phyloP scores from a whole-genome alignment of 1,140 invertebrate genomes.

The Drosophila nigrodunni region DNA sequence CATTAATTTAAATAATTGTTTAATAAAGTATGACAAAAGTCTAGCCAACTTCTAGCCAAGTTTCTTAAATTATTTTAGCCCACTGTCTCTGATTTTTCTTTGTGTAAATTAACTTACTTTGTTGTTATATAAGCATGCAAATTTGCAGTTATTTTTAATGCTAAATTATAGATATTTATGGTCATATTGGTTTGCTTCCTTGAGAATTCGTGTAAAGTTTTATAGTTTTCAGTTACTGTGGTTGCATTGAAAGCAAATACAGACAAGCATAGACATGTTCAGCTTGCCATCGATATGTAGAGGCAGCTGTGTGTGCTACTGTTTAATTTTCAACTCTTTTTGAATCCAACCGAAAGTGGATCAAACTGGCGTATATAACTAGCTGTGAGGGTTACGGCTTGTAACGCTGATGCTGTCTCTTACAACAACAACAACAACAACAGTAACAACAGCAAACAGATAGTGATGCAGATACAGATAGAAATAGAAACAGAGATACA shows the following conservation, averaged over 20 bases:
- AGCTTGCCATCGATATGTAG: background rate
- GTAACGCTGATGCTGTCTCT: background rate
- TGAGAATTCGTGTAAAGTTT: conserved; percentile 21
- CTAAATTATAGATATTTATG: conserved; percentile 32
- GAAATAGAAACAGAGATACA: conserved; percentile 30
- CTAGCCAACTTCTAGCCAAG: no score
- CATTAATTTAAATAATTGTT: no score
- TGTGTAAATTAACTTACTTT: background rate
- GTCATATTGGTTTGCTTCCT: conserved; percentile 43
- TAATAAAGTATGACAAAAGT: no score
- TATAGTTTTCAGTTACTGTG: conserved; percentile 45
- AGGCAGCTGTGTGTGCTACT: background rate
- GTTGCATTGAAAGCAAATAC: conserved; percentile 48
- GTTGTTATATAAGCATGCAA: conserved; percentile 16
- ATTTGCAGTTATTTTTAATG: conserved; percentile 10
- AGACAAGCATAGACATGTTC: background rate
- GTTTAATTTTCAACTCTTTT: conserved; percentile 62
- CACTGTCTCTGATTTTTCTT: no score
- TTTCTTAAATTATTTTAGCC: no score
- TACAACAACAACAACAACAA: no score
- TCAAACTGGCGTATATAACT: conserved; percentile 67
- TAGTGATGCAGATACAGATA: conserved; percentile 25
- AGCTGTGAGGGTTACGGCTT: conserved; percentile 63
- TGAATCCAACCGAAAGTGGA: conserved; percentile 76
- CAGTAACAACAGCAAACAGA: no score